Base-by-base conservation (phyloP, 2,888 invertebrate species). In the Ochropacha duplaris region DNA sequence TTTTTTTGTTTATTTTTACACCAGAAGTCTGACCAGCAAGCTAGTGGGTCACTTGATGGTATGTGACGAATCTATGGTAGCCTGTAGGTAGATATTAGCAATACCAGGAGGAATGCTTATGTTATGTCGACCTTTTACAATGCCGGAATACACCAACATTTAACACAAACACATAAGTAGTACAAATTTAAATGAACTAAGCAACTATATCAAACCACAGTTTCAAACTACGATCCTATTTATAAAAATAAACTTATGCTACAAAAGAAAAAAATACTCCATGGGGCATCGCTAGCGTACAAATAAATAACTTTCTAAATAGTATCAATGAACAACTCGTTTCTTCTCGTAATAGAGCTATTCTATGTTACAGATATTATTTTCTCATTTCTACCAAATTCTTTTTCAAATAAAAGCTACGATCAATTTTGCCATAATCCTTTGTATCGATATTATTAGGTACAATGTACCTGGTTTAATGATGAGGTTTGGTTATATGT, bases 281-380 rank as follows among this genome's bases (percentile, higher is more conserved):
- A 50, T 12, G 36, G 4, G 4, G 44, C 49, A 26, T 57, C 54
- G 60, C 57, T 54, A 61, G 64, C 55, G 60, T 57, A 56, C 64
- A 59, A 65, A 64, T 69, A 71, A 73, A 69, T 63, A 65, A 61
- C 67, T 64, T 68, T 59, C 61, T 61, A 62, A 72, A 5, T 59
- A 62, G 56, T 65, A 63, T 64, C 66, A 72, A 72, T 70, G 68
- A 69, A 70, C 66, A 68, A 64, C 72, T 74, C 68, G 64, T 69
- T 74, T 72, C 69, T 67, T 68, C 67, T 69, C 66, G 71, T 76
- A 77, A 81, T 76, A 67, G 73, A 77, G 66, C 77, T 72, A 72
- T 79, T 76, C 65, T 64, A 65, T 74, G 74, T 69, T 76, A 76
- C 74, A 75, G 71, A 69, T 73, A 78, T 81, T 78, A 78, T 77